Conservation (phyloP, 2,888 invertebrate species). For the Isoperla grammatica region DNA sequence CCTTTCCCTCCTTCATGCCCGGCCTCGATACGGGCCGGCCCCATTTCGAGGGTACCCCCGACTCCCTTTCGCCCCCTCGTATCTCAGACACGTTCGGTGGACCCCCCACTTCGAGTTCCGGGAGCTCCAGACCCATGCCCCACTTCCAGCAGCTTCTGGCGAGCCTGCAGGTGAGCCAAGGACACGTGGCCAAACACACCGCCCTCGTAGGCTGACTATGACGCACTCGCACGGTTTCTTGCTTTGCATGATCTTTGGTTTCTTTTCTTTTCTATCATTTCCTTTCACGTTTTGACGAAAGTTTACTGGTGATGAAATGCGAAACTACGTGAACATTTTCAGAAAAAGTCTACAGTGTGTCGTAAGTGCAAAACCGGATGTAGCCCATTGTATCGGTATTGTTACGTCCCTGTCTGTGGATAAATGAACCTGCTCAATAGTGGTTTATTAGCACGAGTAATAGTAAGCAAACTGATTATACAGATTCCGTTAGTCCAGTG, state of each 20-base stretch:
- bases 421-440: too few species aligned
- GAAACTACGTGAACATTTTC: too few species aligned
- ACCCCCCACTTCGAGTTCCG: conserved; percentile 47
- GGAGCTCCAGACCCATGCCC: conserved; percentile 53
- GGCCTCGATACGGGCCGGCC: conserved; percentile 38
- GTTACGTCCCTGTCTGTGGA: too few species aligned
- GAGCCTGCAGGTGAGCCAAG: conserved; percentile 63
- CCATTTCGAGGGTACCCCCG: conserved; percentile 31
- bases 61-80: conserved; percentile 26
- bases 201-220: neutral
- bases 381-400: too few species aligned
- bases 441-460: too few species aligned
- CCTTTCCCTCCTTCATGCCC: conserved; percentile 22
- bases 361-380: too few species aligned
- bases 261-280: neutral
- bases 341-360: too few species aligned
- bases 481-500: too few species aligned
- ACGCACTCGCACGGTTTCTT: neutral
- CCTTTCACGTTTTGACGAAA: too few species aligned
- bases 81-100: conserved; percentile 34
- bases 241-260: neutral
- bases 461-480: too few species aligned
- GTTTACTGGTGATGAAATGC: too few species aligned
- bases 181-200: conserved; percentile 15
- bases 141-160: conserved; percentile 64